Conservation (phyloP, 1,140 invertebrate species). For the Magallana gigas region DNA sequence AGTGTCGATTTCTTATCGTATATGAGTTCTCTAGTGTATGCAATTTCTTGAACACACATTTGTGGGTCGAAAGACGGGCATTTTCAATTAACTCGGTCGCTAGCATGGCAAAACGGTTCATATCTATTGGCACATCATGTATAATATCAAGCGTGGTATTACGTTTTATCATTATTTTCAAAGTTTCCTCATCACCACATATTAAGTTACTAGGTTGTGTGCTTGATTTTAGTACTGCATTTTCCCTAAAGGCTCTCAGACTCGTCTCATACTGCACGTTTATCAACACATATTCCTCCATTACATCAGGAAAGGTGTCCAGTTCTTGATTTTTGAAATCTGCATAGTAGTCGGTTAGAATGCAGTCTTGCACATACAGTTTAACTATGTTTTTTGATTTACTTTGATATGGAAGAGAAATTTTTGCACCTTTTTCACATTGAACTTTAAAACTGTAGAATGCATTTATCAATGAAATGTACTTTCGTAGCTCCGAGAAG, state of each 20-base stretch:
- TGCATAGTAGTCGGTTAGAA: neutral
- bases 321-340: neutral
- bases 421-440: neutral
- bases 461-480: neutral
- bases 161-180: neutral
- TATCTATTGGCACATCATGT: neutral
- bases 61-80: neutral
- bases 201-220: neutral
- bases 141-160: neutral
- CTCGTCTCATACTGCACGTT: neutral
- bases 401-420: neutral
- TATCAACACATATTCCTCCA: neutral
- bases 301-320: neutral
- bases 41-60: neutral
- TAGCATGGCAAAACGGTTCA: neutral
- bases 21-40: neutral
- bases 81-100: neutral
- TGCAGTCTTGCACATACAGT: neutral
- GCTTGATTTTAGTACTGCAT: neutral
- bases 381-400: conserved; percentile 2
- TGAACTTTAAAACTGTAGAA: neutral
- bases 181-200: conserved; percentile 17
- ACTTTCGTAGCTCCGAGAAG: neutral
- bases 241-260: neutral
- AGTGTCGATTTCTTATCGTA: neutral